Conservation (phyloP, 2,888 invertebrate species). For the Timandra comae region DNA sequence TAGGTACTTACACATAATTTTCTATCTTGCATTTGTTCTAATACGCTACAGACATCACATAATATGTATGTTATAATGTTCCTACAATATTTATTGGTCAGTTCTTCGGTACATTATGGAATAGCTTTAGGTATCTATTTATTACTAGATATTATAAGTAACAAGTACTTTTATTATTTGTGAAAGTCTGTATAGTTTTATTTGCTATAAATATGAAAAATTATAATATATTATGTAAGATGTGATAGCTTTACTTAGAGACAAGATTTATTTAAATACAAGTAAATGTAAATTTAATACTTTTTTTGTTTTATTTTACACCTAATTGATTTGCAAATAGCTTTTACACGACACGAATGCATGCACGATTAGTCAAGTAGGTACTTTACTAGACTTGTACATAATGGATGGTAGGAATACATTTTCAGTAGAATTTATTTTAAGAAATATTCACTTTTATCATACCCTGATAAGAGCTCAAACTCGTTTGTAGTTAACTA, state of each 20-base stretch:
- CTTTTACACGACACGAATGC: slow-evolving; percentile 47
- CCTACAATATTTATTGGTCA: slow-evolving; percentile 49
- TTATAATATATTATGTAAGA: slow-evolving; percentile 56
- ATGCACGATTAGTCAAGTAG: slow-evolving; percentile 29
- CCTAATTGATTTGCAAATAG: slow-evolving; percentile 41
- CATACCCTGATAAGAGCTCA: too few species aligned
- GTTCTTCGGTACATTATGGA: slow-evolving; percentile 37
- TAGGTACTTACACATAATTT: slow-evolving; percentile 4
- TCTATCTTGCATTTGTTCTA: slow-evolving; percentile 36
- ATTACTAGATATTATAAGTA: slow-evolving; percentile 51
- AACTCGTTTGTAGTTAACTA: too few species aligned
- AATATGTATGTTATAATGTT: slow-evolving; percentile 55
- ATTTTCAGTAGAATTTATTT: too few species aligned
- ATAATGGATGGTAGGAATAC: too few species aligned
- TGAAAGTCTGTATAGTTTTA: slow-evolving; percentile 65
- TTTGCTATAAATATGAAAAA: slow-evolving; percentile 55
- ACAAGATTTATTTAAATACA: slow-evolving; percentile 67
- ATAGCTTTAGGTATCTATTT: slow-evolving; percentile 53
- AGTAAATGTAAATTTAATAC: slow-evolving; percentile 62
- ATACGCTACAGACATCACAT: slow-evolving; percentile 42
- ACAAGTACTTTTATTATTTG: slow-evolving; percentile 45
- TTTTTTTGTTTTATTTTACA: slow-evolving; percentile 63
- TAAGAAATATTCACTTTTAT: too few species aligned
- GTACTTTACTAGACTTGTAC: too few species aligned
- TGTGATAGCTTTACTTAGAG: slow-evolving; percentile 75